Base-by-base conservation (phyloP, 2,888 invertebrate species). In the Eupithecia pulchellata region DNA sequence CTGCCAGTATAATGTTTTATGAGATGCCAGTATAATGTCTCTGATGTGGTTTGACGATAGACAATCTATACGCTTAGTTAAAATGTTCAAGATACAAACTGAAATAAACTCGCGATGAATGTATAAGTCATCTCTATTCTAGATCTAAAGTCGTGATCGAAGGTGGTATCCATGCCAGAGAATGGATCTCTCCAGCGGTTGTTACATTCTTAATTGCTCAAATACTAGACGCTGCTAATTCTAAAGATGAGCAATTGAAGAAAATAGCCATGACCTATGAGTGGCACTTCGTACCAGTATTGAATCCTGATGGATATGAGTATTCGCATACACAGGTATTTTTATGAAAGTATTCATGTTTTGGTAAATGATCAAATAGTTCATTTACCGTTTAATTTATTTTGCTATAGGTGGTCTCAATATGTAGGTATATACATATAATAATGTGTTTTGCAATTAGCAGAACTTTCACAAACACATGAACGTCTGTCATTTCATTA, bases 231-330 rank as follows among this genome's bases (percentile, higher is more conserved):
- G 80, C 87, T 1, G 65, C 73, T 0, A 89, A 90, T 27, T 95
- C 94, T 20, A 76, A 85, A 0, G 83, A 95, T 47, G 62, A 77
- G 0, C 79, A 84, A 0, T 76, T 95, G 2, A 89, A 86, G 47
- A 64, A 84, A 0, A 82, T 95, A 14, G 94, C 93, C 0, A 85
- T 86, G 1, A 89, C 84, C 36, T 95, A 94, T 79, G 95, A 96
- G 72, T 97, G 97, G 96, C 96, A 96, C 82, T 86, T 97, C 55
- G 90, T 97, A 79, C 97, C 97, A 0, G 89, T 96, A 6, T 87
- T 95, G 27, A 97, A 97, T 87, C 97, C 97, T 8, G 97, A 97
- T 78, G 85, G 85, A 1, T 85, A 72, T 55, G 72, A 68, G 0
- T 85, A 80, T 29, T 82, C 75, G 42, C 84, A 82, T 0, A 66